These are phyloP conservation scores for Nestor notabilis DNA, from an alignment of 2,113 vertebrate genomes.

Conservation along the genomic window DNA sequence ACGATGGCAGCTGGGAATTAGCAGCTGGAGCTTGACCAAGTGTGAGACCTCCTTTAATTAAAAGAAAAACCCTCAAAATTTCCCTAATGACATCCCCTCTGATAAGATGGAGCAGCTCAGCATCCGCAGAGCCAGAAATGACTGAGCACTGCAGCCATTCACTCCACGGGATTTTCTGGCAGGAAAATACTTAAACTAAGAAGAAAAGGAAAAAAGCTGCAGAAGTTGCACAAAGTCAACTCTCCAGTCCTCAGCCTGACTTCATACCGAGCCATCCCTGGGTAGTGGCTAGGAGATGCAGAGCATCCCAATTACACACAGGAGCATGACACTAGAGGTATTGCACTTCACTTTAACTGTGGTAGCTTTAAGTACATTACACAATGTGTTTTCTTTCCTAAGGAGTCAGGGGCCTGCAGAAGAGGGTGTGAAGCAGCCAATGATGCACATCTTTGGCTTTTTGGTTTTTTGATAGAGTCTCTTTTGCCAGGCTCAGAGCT, in stretches of 20 bases:
- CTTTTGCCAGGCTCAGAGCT: neutral
- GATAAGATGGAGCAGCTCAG: neutral
- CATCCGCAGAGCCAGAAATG: neutral
- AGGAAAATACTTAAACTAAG: neutral
- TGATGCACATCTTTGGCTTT: neutral
- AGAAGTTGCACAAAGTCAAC: neutral
- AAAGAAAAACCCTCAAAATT: constrained; percentile 6
- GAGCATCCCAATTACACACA: neutral
- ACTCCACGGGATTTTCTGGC: neutral
- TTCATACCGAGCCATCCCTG: neutral
- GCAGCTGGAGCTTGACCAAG: constrained; percentile 5
- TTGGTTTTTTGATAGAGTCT: neutral
- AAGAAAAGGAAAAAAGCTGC: neutral
- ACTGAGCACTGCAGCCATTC: neutral
- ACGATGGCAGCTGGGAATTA: constrained; percentile 29
- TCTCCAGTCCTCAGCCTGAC: neutral
- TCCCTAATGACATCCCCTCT: constrained; percentile 14
- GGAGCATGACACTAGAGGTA: neutral
- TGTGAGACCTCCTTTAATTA: constrained; percentile 29
- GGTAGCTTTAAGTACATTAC: neutral
- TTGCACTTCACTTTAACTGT: neutral
- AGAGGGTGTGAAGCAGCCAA: neutral
- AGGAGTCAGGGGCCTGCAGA: neutral
- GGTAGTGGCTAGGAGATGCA: neutral
- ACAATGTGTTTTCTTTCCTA: neutral